Evolutionary conservation across 2,113 vertebrate genomes (phyloP), one percentile per base, ranked within the genome.

Genomic region (Chiloscyllium plagiosum): DNA sequence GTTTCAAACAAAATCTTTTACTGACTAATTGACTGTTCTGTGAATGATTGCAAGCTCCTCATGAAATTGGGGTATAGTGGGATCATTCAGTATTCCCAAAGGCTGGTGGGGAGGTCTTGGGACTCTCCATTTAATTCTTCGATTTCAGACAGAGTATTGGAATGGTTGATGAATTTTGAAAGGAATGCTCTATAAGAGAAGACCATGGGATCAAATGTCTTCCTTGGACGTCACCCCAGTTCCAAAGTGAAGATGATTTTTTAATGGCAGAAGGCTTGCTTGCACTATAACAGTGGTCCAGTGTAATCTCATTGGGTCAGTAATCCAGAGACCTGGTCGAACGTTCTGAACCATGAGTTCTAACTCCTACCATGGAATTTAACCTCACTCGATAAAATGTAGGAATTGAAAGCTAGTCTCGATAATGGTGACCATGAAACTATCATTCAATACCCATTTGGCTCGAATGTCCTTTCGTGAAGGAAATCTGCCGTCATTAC

Each of bases 1-100:
- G 68, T 76, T 47, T 24, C 13, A 83, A 83, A 70, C 7, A 33
- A 96, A 96, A 96, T 85, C 96, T 95, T 96, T 96, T 86, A 95
- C 61, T 22, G 76, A 95, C 95, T 96, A 93, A 96, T 95, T 96
- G 96, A 96, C 96, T 95, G 29, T 93, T 8, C 37, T 93, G 61
- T 76, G 66, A 50, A 50, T 1, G 22, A 72, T 47, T 47, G 68
- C 93, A 69, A 29, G 1, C 47, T 76, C 47, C 37, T 72, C 0
- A 0, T 47, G 56, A 83, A 7, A 95, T 72, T 95, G 42, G 94
- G 65, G 37, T 47, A 42, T 5, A 12, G 22, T 94, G 66, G 33
- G 47, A 95, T 95, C 26, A 33, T 26, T 50, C 66, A 33, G 29
- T 33, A 29, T 33, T 76, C 42, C 24, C 69, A 33, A 47, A 50